Evolutionary conservation across 2,113 vertebrate genomes (phyloP), one percentile per base, ranked within the genome.

Genomic region (Dascyllus trimaculatus): DNA sequence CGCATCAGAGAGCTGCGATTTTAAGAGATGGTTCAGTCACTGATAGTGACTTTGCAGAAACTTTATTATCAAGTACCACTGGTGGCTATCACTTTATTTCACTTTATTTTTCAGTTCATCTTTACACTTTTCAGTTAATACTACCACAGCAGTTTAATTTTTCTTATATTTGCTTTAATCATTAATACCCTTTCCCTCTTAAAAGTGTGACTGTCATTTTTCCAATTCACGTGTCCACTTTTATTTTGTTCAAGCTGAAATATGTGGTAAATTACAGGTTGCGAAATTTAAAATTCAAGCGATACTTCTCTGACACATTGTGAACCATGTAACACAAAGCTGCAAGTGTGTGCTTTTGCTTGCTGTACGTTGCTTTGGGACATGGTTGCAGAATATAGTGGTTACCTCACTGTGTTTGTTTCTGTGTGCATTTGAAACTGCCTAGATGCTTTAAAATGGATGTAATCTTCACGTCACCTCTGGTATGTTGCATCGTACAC

Each of bases 41-140:
- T 71, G 5, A 24, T 11, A 15, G n/a, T 61, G 35, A 74, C 53
- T 78, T 80, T 80, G 51, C 75, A 71, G 64, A 72, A 71, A 19
- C 15, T 40, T 71, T 60, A 63, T 67, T 73, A 64, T 75, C 15
- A 1, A 57, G 19, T 35, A 26, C 9, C 6, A 60, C 13, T 22
- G 2, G 2, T 48, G 9, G 35, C 7, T 58, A 24, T 35, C 32
- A 10, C 32, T 35, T 35, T 35, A 7, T 54, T 81, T 74, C 10
- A 10, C 32, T 53, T n/a, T 29, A 17, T 58, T 32, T 51, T 43
- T 26, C 13, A 45, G 2, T 59, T 63, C 26, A 52, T 6, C 15
- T 63, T 54, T 22, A 38, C 26, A 15, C 2, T 32, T 46, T 84
- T 73, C 10, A 51, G 11, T 48, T 61, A n/a, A 53, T 59, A 69